Conservation (phyloP, 2,797 vertebrate genomes). For the Brotula barbata region DNA sequence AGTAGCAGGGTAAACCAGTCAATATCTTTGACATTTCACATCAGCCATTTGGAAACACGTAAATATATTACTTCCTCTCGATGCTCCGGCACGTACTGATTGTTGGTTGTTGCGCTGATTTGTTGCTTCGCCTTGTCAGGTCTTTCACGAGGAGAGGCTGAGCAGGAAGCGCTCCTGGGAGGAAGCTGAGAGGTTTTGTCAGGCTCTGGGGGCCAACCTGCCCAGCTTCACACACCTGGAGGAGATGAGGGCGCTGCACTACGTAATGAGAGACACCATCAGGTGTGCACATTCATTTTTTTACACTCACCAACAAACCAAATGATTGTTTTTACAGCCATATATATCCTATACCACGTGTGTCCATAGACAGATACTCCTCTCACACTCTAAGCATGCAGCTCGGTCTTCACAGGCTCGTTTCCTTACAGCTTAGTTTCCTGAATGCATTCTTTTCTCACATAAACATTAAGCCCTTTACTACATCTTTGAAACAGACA, state of each 20-base stretch:
- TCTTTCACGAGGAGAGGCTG: conserved; percentile 89
- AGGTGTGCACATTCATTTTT: conserved; percentile 81
- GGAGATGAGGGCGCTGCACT: conserved; percentile 84
- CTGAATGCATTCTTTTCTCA: conserved; percentile 3
- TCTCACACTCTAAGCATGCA: neutral
- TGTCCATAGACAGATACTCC: neutral
- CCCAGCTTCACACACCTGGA: conserved; percentile 82
- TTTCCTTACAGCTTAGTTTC: no score
- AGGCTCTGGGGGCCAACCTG: conserved; percentile 88
- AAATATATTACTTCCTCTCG: no score
- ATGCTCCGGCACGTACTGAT: no score
- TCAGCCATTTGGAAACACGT: no score
- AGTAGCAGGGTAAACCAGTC: no score
- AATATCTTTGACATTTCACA: no score
- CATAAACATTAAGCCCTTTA: conserved; percentile 6
- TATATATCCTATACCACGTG: neutral
- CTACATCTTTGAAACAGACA: conserved; percentile 1
- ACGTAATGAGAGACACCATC: conserved; percentile 80
- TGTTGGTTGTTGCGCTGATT: conserved; percentile 2
- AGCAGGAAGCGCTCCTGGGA: conserved; percentile 91
- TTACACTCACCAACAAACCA: conserved; percentile 23
- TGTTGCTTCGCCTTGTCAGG: conserved; percentile 68
- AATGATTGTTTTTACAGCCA: neutral
- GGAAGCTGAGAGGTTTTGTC: conserved; percentile 91
- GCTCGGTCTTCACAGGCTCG: neutral